phyloP scores from a whole-genome alignment of 2,888 invertebrate species.

The Acronicta aceris region DNA sequence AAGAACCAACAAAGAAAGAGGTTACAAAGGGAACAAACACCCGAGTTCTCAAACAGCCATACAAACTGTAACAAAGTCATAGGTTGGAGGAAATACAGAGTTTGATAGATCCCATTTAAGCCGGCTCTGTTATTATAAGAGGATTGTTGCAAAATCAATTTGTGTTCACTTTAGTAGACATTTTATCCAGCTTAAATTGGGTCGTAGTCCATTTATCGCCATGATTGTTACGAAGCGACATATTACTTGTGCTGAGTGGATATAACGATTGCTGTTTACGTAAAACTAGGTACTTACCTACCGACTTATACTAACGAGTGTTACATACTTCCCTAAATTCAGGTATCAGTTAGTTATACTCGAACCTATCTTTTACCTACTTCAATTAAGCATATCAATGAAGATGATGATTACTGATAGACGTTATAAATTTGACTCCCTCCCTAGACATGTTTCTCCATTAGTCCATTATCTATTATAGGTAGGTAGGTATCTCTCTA shows the following conservation, averaged over 20 bases:
- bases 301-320: not conserved
- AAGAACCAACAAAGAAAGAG: constrained; percentile 1
- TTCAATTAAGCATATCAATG: too few relatives aligned
- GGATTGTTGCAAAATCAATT: constrained; percentile 23
- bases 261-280: constrained; percentile 5
- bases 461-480: too few relatives aligned
- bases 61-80: constrained; percentile 4
- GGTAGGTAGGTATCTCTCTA: too few relatives aligned
- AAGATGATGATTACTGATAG: too few relatives aligned
- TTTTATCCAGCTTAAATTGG: constrained; percentile 22
- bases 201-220: constrained; percentile 27
- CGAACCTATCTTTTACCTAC: too few relatives aligned
- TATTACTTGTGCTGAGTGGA: not conserved
- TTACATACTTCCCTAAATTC: too few relatives aligned
- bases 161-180: constrained; percentile 6
- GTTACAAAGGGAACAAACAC: constrained; percentile 1
- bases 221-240: constrained; percentile 14
- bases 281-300: too few relatives aligned
- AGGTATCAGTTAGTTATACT: too few relatives aligned
- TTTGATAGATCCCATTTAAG: constrained; percentile 5
- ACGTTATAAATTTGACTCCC: too few relatives aligned
- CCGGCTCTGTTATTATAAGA: not conserved
- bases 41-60: constrained; percentile 4
- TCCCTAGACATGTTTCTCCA: too few relatives aligned
- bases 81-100: constrained; percentile 4